phyloP scores from a whole-genome alignment of 2,113 vertebrate genomes.

The Lipotes vexillifer region DNA sequence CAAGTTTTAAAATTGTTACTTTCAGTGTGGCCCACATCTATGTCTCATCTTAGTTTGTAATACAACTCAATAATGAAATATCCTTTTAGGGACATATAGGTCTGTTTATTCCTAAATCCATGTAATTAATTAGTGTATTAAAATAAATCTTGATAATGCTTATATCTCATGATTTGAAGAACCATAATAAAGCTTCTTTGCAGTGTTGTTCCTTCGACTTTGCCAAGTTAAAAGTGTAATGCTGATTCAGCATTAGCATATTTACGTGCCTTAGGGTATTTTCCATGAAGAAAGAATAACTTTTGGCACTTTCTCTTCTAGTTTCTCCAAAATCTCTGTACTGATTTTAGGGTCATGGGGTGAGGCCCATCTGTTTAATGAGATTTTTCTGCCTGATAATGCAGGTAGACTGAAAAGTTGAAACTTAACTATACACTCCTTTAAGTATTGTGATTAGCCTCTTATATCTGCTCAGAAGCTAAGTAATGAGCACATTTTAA shows the following conservation, averaged over 20 bases:
- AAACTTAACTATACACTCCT: neutral
- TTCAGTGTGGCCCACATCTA: neutral
- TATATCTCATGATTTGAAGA: neutral
- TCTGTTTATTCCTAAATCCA: neutral
- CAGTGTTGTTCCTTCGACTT: neutral
- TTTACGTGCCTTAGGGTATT: neutral
- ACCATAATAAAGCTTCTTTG: neutral
- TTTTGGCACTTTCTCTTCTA: neutral
- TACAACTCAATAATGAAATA: neutral
- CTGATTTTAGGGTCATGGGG: constrained; percentile 9
- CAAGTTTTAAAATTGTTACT: neutral
- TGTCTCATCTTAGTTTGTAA: neutral
- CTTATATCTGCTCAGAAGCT: neutral
- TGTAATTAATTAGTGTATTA: neutral
- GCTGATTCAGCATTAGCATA: neutral
- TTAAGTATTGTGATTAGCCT: constrained; percentile 1
- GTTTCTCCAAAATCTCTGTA: neutral
- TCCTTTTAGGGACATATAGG: neutral
- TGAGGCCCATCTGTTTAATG: constrained; percentile 31
- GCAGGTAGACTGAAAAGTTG: neutral
- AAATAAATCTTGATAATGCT: neutral
- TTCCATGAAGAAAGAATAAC: neutral
- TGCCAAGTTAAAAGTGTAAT: neutral
- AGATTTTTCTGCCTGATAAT: neutral
- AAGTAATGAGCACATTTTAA: constrained; percentile 31